Conservation (phyloP, 37 sponge, comb jelly and placozoan species). For the Hexactinellida sp. region DNA sequence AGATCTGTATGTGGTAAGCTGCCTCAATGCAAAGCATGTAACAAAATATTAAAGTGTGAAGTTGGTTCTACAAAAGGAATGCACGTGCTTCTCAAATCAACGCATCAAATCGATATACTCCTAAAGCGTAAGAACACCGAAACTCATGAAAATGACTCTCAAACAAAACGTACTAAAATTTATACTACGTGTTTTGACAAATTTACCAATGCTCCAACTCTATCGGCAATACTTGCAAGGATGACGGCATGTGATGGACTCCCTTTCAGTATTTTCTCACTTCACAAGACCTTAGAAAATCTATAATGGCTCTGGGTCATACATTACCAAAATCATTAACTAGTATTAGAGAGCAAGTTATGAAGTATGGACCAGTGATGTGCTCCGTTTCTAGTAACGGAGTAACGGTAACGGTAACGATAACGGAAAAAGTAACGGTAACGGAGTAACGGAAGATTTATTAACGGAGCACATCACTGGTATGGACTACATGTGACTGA, state of each 20-base stretch:
- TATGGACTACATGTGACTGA: constrained; percentile 16
- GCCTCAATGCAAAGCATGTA: constrained; percentile 8
- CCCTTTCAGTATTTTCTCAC: neutral
- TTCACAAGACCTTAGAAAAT: constrained; percentile 15
- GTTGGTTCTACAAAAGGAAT: constrained; percentile 6
- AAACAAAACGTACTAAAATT: constrained; percentile 15
- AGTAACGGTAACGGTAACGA: no score
- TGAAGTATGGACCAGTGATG: constrained; percentile 16
- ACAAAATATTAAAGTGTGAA: constrained; percentile 5
- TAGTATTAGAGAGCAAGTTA: constrained; percentile 1
- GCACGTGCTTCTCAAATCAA: constrained; percentile 11
- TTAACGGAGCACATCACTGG: no score
- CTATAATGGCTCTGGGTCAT: constrained; percentile 12
- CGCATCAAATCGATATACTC: constrained; percentile 16
- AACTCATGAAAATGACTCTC: neutral
- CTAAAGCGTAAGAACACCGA: neutral
- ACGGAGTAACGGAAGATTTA: no score
- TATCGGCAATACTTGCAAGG: constrained; percentile 15
- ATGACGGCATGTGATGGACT: neutral
- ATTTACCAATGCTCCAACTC: constrained; percentile 5
- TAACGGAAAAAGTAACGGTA: no score
- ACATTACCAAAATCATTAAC: constrained; percentile 11
- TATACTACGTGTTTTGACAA: neutral
- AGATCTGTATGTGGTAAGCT: constrained; percentile 10
- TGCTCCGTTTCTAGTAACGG: no score